Conservation (phyloP, 2,113 vertebrate species). For the Oryzias javanicus region DNA sequence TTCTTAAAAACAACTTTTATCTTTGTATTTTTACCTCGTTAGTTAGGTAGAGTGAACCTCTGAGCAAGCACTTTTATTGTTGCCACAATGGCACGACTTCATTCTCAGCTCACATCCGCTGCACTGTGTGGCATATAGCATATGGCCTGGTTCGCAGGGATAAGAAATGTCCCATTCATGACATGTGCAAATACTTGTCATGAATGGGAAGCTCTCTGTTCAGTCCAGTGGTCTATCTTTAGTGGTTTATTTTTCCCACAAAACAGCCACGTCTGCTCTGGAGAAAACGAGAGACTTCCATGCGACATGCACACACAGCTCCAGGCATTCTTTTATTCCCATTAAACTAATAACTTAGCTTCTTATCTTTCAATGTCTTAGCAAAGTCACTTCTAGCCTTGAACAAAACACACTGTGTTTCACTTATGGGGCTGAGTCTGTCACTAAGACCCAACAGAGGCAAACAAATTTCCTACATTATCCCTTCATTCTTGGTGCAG, state of each 20-base stretch:
- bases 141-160: neutral
- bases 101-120: too few relatives aligned
- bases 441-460: slow-evolving; percentile 47
- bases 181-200: neutral
- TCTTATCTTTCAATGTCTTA: slow-evolving; percentile 66
- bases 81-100: too few relatives aligned
- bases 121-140: too few relatives aligned
- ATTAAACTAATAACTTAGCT: slow-evolving; percentile 69
- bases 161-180: slow-evolving; percentile 12
- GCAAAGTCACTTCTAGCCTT: slow-evolving; percentile 69
- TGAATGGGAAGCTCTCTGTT: slow-evolving; percentile 14
- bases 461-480: slow-evolving; percentile 47
- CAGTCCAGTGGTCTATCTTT: slow-evolving; percentile 24
- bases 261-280: slow-evolving; percentile 29
- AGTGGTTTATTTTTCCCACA: slow-evolving; percentile 33
- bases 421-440: slow-evolving; percentile 51
- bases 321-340: slow-evolving; percentile 57
- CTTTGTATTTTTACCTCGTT: too few relatives aligned
- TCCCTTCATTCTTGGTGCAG: slow-evolving; percentile 20
- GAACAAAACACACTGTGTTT: slow-evolving; percentile 64
- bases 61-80: too few relatives aligned
- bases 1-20: too few relatives aligned
- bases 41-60: too few relatives aligned
- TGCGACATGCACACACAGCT: slow-evolving; percentile 47
- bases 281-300: slow-evolving; percentile 43